A percentile compares a stretch with the other conserved stretches of the same genome.
Conservation (phyloP, 2,797 vertebrate species). For the Chanos chanos region DNA sequence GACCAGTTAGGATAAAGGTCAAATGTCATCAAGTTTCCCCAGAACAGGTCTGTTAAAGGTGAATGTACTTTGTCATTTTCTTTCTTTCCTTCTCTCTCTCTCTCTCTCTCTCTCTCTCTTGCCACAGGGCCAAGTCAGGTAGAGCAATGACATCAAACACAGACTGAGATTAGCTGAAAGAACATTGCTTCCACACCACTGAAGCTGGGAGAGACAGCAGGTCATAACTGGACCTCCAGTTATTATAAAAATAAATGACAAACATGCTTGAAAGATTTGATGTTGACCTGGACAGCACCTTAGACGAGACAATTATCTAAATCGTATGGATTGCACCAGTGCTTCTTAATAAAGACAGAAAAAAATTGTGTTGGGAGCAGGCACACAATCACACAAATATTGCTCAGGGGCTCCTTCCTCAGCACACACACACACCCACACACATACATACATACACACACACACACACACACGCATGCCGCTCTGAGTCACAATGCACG, state of each 20-base stretch:
- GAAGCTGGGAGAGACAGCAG: slow-evolving; percentile 15
- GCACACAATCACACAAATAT: slow-evolving; percentile 36
- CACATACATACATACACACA: not conserved
- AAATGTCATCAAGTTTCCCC: slow-evolving; percentile 31
- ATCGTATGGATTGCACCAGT: slow-evolving; percentile 45
- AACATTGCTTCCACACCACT: slow-evolving; percentile 24
- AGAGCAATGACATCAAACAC: slow-evolving; percentile 41
- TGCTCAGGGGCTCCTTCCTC: slow-evolving; percentile 32
- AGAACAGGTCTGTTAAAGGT: slow-evolving; percentile 36
- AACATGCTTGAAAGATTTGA: slow-evolving; percentile 28
- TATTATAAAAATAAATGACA: slow-evolving; percentile 18
- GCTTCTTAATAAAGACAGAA: slow-evolving; percentile 46
- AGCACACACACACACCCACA: too few relatives aligned
- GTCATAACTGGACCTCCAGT: slow-evolving; percentile 10
- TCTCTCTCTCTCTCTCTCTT: slow-evolving; percentile 8
- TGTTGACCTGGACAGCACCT: slow-evolving; percentile 16
- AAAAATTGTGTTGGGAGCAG: slow-evolving; percentile 30
- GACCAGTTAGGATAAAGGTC: slow-evolving; percentile 24
- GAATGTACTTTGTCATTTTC: slow-evolving; percentile 25
- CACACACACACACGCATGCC: not conserved
- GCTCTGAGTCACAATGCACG: slow-evolving; percentile 50
- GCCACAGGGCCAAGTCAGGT: slow-evolving; percentile 34
- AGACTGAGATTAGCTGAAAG: slow-evolving; percentile 31
- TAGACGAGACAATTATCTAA: slow-evolving; percentile 44
- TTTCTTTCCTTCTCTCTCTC: not conserved